Evolutionary conservation across 2,797 vertebrate species (phyloP).

Genomic region (Coregonus sp.): DNA sequence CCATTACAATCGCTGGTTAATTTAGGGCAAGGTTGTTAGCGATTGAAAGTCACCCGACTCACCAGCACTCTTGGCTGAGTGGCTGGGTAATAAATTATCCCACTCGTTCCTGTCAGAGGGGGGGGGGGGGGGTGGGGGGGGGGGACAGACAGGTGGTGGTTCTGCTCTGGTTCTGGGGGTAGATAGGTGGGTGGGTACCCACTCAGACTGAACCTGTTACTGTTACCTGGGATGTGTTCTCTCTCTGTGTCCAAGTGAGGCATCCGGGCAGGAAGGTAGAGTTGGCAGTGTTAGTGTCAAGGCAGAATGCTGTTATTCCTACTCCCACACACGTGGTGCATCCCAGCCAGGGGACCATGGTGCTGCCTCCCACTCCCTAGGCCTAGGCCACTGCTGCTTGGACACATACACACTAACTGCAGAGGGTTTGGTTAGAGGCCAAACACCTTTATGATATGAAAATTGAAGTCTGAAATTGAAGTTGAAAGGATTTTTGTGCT

Average conservation of each 20-base stretch:
- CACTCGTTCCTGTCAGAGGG: slow-evolving; percentile 10
- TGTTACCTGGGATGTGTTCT: neutral
- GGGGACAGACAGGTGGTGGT: slow-evolving; percentile 42
- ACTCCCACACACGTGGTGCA: neutral
- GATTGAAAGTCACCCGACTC: slow-evolving; percentile 53
- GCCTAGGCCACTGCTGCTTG: too few species aligned
- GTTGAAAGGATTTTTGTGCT: too few species aligned
- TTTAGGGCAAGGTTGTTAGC: slow-evolving; percentile 58
- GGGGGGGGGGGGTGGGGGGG: neutral
- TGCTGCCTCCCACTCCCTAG: too few species aligned
- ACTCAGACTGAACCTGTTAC: neutral
- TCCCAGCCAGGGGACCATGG: too few species aligned
- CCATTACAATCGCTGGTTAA: slow-evolving; percentile 19
- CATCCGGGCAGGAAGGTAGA: neutral
- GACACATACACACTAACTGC: too few species aligned
- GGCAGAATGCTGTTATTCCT: neutral
- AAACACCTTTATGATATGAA: too few species aligned
- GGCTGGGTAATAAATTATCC: slow-evolving; percentile 52
- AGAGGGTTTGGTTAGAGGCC: too few species aligned
- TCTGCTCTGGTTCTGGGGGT: slow-evolving; percentile 45
- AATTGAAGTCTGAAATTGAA: too few species aligned
- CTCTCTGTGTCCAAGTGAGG: neutral
- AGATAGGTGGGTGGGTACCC: neutral
- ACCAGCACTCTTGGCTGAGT: slow-evolving; percentile 46
- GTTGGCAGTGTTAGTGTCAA: neutral